Evolutionary conservation across 2,113 vertebrate genomes (phyloP).

Genomic region (Hippocampus zosterae): DNA sequence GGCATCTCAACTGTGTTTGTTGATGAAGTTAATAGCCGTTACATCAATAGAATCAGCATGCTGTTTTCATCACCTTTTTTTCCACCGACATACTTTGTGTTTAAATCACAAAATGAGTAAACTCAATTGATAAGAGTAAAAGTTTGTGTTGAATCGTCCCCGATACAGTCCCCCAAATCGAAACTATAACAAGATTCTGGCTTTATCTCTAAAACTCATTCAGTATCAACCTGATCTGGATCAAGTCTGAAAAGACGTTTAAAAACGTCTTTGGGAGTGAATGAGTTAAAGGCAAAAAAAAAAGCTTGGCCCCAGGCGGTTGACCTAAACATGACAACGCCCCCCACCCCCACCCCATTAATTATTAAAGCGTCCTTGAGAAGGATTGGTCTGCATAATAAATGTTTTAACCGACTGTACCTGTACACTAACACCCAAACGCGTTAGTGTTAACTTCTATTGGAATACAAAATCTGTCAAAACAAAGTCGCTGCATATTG

Average conservation of each 20-base stretch:
- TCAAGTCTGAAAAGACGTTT: too few species aligned
- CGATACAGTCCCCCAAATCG: neutral
- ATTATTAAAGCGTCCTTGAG: slow-evolving; percentile 27
- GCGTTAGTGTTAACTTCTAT: neutral
- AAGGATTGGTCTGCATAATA: slow-evolving; percentile 10
- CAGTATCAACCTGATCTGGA: too few species aligned
- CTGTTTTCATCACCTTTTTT: neutral
- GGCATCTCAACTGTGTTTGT: neutral
- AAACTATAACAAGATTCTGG: neutral
- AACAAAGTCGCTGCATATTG: neutral
- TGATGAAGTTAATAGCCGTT: neutral
- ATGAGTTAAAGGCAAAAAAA: neutral
- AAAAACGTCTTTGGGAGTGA: too few species aligned
- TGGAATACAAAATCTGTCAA: neutral
- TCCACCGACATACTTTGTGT: neutral
- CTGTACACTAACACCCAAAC: neutral
- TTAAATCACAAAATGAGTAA: neutral
- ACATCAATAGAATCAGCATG: neutral
- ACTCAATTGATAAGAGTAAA: neutral
- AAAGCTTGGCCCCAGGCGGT: slow-evolving; percentile 8
- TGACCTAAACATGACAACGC: slow-evolving; percentile 33
- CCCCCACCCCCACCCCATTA: slow-evolving; percentile 13
- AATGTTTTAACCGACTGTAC: neutral
- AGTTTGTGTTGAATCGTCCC: neutral
- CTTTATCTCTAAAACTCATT: neutral